Percentiles rank a stretch among this genome's conserved stretches.
Evolutionary conservation across 2,888 invertebrate genomes (phyloP).

Genomic region (Luperina nickerlii): DNA sequence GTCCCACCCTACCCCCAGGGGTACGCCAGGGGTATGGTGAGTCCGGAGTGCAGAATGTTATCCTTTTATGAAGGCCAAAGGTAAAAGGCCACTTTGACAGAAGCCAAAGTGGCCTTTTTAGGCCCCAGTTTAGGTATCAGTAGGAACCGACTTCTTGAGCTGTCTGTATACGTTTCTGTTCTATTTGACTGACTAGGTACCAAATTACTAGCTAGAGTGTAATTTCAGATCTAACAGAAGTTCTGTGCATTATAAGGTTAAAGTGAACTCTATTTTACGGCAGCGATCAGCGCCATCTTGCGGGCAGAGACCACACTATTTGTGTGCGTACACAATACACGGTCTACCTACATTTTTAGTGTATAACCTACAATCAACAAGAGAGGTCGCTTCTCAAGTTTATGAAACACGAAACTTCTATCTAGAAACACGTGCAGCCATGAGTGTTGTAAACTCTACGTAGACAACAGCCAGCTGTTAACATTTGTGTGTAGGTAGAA

Average conservation of each 20-base stretch:
- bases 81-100: too few species aligned
- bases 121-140: background rate
- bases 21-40: too few species aligned
- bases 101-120: too few species aligned
- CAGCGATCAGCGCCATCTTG: slow-evolving; percentile 29
- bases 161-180: background rate
- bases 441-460: background rate
- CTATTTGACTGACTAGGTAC: background rate
- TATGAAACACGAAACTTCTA: background rate
- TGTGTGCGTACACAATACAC: too few species aligned
- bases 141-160: background rate
- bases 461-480: background rate
- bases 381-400: slow-evolving; percentile 17
- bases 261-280: background rate
- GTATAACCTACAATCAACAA: too few species aligned
- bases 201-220: background rate
- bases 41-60: too few species aligned
- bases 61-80: too few species aligned
- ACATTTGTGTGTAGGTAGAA: background rate
- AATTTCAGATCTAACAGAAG: background rate
- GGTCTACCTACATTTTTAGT: background rate
- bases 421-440: too few species aligned
- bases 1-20: too few species aligned
- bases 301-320: background rate
- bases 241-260: background rate